These are phyloP conservation scores for Picathartes gymnocephalus DNA, from an alignment of 2,113 vertebrate genomes.

Conservation along the genomic window DNA sequence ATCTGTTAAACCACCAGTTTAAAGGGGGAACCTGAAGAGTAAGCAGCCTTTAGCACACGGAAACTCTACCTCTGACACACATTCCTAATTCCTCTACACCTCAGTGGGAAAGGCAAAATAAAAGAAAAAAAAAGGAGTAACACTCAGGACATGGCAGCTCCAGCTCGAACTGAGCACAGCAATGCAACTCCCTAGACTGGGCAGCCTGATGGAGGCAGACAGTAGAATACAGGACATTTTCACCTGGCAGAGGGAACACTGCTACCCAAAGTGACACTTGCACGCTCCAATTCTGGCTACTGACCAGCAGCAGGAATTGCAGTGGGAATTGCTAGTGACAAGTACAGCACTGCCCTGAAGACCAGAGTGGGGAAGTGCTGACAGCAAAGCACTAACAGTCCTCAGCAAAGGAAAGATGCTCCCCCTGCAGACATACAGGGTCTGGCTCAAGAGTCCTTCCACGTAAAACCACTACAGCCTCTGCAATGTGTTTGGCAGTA, in stretches of 20 bases:
- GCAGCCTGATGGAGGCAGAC: background rate
- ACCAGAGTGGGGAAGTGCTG: background rate
- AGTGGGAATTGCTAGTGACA: background rate
- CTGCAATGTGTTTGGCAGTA: background rate
- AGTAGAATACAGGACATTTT: background rate
- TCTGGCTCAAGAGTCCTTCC: background rate
- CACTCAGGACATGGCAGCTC: background rate
- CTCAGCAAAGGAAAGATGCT: background rate
- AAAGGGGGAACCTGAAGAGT: background rate
- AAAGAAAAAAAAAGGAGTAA: background rate
- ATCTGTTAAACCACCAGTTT: slow-evolving; percentile 19
- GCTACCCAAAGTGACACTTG: background rate
- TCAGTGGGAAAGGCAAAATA: fast-evolving
- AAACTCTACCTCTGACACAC: background rate
- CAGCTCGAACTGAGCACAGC: background rate
- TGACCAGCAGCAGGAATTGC: background rate
- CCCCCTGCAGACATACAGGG: fast-evolving
- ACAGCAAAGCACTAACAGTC: background rate
- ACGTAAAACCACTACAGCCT: background rate
- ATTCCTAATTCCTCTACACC: background rate
- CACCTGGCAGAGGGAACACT: background rate
- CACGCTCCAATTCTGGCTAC: background rate
- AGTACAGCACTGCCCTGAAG: background rate
- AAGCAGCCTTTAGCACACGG: background rate
- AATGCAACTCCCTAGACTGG: background rate